Base-by-base conservation (phyloP, 2,888 invertebrate species). In the Tridacna crocea region DNA sequence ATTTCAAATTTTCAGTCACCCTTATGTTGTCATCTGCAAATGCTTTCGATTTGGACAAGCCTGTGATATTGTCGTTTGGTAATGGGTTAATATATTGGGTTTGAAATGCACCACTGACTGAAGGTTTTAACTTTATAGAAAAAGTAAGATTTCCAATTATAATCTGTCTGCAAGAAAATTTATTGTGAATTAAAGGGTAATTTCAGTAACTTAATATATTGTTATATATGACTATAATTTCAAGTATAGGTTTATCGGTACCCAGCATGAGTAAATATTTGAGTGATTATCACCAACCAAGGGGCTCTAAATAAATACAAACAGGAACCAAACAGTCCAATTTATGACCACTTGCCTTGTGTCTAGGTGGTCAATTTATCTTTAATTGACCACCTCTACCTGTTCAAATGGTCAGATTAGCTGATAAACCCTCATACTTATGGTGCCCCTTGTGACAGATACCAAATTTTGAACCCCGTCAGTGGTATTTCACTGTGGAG, bases 401-500 rank as follows among this genome's bases (percentile, higher is more conserved):
- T 70, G 70, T 70, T 70, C 70, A 51, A 70, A 70, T 51, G 51
- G 70, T 70, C 70, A 70, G 70, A 70, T 70, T 70, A 70, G 70
- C 70, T 70, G 70, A 70, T 70, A 70, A 70, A 51, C 70, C 51
- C 24, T 8, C 51, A 70, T 70, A 46, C n/a, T 12, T 13, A 48
- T 70, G 70, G 70, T 48, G 51, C 70, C 51, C 47, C 48, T 15
- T 51, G 15, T 70, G 66, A 36, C 13, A 68, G 68, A 68, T 46
- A 68, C n/a, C 17, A 36, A 17, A 24, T 66, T 36, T 66, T 36
- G 2, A 36, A 36, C 36, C 8, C 36, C 36, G 36, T 36, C 36
- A 4, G 36, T 36, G 36, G 36, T 36, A 36, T 36, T 36, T 36
- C 36, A 36, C 36, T 8, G 8, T 36, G 36, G 36, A 8, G 36